These are phyloP conservation scores for Pseudochirops cupreus DNA, from an alignment of 2,797 vertebrate species.

Conservation along the genomic window DNA sequence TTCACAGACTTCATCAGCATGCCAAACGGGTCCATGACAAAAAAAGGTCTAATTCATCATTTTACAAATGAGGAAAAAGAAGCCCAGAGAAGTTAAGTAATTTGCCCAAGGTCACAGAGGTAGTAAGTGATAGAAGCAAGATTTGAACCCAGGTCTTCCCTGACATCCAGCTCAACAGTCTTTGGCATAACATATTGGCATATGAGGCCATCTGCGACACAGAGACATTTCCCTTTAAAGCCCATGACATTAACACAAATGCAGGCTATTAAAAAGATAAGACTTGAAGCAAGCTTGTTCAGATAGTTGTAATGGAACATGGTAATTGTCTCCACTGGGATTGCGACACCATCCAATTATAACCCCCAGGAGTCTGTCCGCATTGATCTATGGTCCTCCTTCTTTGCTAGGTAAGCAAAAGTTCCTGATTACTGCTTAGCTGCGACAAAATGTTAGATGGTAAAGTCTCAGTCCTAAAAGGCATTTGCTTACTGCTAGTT, in stretches of 20 bases:
- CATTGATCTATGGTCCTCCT: conserved; percentile 54
- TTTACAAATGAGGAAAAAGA: background rate
- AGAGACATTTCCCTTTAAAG: conserved; percentile 19
- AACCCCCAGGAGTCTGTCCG: conserved; percentile 70
- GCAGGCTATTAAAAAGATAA: conserved; percentile 26
- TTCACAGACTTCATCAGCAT: background rate
- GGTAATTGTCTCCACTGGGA: conserved; percentile 72
- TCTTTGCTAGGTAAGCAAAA: conserved; percentile 65
- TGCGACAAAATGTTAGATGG: conserved; percentile 64
- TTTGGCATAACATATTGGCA: background rate
- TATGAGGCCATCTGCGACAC: background rate
- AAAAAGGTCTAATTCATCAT: background rate
- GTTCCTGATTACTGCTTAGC: conserved; percentile 73
- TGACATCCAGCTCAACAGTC: background rate
- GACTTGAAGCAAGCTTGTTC: conserved; percentile 51
- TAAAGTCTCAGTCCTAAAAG: conserved; percentile 64
- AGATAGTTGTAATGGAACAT: conserved; percentile 67
- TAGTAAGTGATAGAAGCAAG: background rate
- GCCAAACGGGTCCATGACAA: background rate
- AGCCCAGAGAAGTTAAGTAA: background rate
- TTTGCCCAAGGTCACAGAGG: background rate
- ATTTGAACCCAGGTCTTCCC: background rate
- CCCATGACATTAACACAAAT: conserved; percentile 11
- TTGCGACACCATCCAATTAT: conserved; percentile 60
- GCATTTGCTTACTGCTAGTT: conserved; percentile 70